phyloP scores from a whole-genome alignment of 2,888 invertebrate species.

The Thysanoteuthis rhombus region DNA sequence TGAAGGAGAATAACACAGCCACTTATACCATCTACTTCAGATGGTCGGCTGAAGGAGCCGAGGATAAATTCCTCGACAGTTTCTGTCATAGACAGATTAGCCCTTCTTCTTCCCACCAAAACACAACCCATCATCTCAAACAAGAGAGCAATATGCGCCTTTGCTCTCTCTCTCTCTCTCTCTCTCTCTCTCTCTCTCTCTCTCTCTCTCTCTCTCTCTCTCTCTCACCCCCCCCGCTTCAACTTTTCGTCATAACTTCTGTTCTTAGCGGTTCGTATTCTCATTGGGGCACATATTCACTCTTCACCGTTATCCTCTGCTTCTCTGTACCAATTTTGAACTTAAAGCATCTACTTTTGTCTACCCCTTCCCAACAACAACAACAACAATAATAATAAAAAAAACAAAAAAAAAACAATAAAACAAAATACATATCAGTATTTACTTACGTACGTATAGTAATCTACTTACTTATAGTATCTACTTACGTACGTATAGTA shows the following conservation, averaged over 20 bases:
- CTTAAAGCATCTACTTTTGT: neutral
- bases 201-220: too few species aligned
- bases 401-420: too few species aligned
- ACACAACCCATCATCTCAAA: too few species aligned
- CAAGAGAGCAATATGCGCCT: neutral
- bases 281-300: neutral
- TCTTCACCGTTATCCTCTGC: neutral
- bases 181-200: too few species aligned
- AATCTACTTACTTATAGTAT: too few species aligned
- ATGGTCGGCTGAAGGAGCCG: slow-evolving; percentile 12
- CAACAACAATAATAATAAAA: too few species aligned
- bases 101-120: neutral
- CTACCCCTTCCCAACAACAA: neutral
- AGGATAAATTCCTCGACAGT: neutral
- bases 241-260: neutral
- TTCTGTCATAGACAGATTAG: neutral
- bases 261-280: neutral
- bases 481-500: neutral
- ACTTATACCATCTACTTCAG: neutral
- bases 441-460: neutral
- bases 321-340: neutral
- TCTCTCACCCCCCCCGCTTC: neutral
- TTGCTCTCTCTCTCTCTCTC: too few species aligned
- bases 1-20: neutral
- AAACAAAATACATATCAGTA: too few species aligned